Evolutionary conservation across 2,113 vertebrate species (phyloP).

Genomic region (Crocuta crocuta): DNA sequence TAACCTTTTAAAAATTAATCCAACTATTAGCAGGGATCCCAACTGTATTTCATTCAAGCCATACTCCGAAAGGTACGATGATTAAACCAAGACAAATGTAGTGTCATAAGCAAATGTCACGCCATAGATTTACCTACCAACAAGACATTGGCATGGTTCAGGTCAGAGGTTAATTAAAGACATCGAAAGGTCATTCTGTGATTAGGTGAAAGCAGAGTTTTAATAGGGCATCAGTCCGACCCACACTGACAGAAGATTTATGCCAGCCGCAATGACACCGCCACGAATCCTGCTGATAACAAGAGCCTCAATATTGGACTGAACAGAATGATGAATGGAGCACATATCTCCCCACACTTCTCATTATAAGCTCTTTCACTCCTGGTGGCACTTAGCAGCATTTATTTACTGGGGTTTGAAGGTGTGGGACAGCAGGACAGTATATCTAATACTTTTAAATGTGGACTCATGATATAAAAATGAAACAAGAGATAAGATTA

Average conservation of each 20-base stretch:
- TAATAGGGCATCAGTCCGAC: slow-evolving; percentile 92
- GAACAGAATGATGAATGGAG: slow-evolving; percentile 94
- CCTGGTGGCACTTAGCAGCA: slow-evolving; percentile 91
- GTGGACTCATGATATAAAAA: slow-evolving; percentile 89
- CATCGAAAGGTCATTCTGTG: slow-evolving; percentile 93
- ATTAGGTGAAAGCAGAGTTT: slow-evolving; percentile 92
- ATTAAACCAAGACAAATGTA: slow-evolving; percentile 89
- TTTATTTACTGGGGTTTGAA: slow-evolving; percentile 87
- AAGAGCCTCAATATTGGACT: slow-evolving; percentile 92
- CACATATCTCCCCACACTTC: slow-evolving; percentile 93
- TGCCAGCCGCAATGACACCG: slow-evolving; percentile 92
- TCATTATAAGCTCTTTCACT: slow-evolving; percentile 91
- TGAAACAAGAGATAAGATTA: slow-evolving; percentile 91
- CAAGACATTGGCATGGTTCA: slow-evolving; percentile 88
- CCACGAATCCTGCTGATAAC: slow-evolving; percentile 97
- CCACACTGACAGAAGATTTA: slow-evolving; percentile 96
- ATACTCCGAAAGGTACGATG: slow-evolving; percentile 82
- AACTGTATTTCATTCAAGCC: slow-evolving; percentile 85
- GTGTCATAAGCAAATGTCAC: slow-evolving; percentile 90
- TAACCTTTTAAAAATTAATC: slow-evolving; percentile 86
- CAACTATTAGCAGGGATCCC: slow-evolving; percentile 80
- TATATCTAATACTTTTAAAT: slow-evolving; percentile 87
- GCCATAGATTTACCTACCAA: slow-evolving; percentile 92
- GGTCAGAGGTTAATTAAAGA: slow-evolving; percentile 98
- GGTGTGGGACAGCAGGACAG: slow-evolving; percentile 84